A percentile compares a stretch with the other conserved stretches of the same genome.
phyloP scores from a whole-genome alignment of 2,888 invertebrate genomes.

The Spatulosminthurus flaviceps region DNA sequence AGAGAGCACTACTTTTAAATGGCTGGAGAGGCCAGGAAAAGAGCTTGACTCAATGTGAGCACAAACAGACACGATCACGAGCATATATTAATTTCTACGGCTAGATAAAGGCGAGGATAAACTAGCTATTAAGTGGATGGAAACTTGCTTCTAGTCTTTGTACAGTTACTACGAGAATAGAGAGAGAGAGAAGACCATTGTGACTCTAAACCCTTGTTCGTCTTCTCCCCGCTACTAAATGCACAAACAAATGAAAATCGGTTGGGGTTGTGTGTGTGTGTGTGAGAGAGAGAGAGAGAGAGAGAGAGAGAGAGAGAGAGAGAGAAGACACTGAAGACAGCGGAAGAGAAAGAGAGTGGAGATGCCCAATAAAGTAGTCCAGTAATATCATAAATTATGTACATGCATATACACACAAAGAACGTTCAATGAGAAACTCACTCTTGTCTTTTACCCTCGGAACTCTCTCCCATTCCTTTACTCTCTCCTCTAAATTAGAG shows the following conservation, averaged over 20 bases:
- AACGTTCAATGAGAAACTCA: slow-evolving; percentile 7
- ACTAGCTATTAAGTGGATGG: slow-evolving; percentile 39
- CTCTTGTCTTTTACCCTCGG: neutral
- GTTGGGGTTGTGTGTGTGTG: neutral
- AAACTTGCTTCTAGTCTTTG: slow-evolving; percentile 9
- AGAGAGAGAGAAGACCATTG: slow-evolving; percentile 22
- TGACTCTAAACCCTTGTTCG: neutral
- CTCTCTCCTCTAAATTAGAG: neutral
- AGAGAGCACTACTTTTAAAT: slow-evolving; percentile 3
- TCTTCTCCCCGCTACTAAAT: neutral
- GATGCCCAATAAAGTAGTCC: neutral
- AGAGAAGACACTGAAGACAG: slow-evolving; percentile 20
- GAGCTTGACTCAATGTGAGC: neutral
- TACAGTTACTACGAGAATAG: neutral
- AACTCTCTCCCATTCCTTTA: neutral
- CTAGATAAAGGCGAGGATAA: slow-evolving; percentile 30
- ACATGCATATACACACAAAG: neutral
- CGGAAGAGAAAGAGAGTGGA: neutral
- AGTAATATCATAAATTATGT: slow-evolving; percentile 30
- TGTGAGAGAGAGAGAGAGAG: neutral
- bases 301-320: slow-evolving; percentile 27
- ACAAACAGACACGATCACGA: slow-evolving; percentile 11
- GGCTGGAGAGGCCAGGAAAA: neutral
- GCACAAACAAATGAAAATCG: slow-evolving; percentile 15
- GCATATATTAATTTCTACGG: slow-evolving; percentile 33